Evolutionary conservation across 2,113 vertebrate species (phyloP), one percentile per base, ranked within the genome.

Genomic region (Xiphophorus maculatus): DNA sequence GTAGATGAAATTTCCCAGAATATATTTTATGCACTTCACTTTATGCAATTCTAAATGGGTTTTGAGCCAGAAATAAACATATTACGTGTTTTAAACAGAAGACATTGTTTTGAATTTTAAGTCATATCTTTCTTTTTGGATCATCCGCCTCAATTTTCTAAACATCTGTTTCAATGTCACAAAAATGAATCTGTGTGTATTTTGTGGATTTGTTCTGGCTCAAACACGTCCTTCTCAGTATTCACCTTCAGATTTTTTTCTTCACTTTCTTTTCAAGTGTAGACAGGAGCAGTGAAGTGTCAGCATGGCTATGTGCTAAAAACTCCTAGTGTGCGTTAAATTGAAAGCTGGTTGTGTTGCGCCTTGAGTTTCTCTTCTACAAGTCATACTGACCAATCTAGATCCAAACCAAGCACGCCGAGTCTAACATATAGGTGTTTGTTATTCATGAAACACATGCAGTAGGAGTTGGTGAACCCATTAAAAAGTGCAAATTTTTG

Each of bases 181-280:
- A 48, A 6, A 11, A 30, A 54, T 25, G 15, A 13, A 4, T 69
- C 29, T 30, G 19, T n/a, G 25, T n/a, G 32, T 5, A 2, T 19
- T 67, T 42, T 44, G 15, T 67, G 15, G 66, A 48, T 27, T 5
- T 42, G 40, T 66, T 22, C 30, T 27, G 5, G 35, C 4, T 40
- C 25, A 66, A 66, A 25, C 64, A 15, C 32, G 15, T 33, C 12
- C 35, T 27, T 15, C 13, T 10, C 6, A 19, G 33, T 10, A 22
- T 35, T 22, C 63, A 65, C 63, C 33, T 64, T n/a, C 22, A 22
- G 51, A n/a, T 3, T 58, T 58, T 58, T 37, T 35, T 22, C 9
- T 79, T 12, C 3, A 51, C 66, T 74, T 81, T 84, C 68, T 63
- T 63, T 42, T 80, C 63, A 37, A 65, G 69, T 74, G 40, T 63